Conservation (phyloP, 2,888 invertebrate genomes). For the Hyposoter didymator region DNA sequence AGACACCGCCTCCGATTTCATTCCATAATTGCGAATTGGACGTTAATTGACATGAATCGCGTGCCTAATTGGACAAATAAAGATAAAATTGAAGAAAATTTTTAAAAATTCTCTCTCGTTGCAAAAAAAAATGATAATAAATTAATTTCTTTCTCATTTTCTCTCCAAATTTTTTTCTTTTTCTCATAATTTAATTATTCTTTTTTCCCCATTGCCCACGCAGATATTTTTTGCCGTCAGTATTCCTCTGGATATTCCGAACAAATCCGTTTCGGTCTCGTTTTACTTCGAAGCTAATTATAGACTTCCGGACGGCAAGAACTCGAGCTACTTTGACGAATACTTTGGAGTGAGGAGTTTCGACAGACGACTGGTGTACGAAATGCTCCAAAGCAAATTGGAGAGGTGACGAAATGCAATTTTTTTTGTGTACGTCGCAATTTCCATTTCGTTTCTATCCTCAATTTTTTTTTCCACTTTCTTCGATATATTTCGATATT, state of each 20-base stretch:
- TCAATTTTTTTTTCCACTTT: not conserved
- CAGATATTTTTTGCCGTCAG: slow-evolving; percentile 90
- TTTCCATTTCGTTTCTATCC: slow-evolving; percentile 14
- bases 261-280: slow-evolving; percentile 89
- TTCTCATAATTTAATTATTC: not conserved
- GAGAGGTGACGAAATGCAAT: slow-evolving; percentile 83
- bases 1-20: slow-evolving; percentile 27
- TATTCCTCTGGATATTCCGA: slow-evolving; percentile 89
- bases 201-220: slow-evolving; percentile 71
- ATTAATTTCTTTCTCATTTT: not conserved
- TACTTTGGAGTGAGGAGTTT: slow-evolving; percentile 83
- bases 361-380: slow-evolving; percentile 86
- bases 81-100: not conserved
- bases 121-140: not conserved
- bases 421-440: not conserved
- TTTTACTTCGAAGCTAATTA: slow-evolving; percentile 92
- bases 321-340: slow-evolving; percentile 73
- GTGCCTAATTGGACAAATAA: not conserved
- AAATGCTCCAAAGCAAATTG: slow-evolving; percentile 85
- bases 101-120: not conserved
- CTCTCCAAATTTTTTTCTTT: slow-evolving; percentile 2
- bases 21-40: slow-evolving; percentile 38
- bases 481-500: slow-evolving; percentile 62
- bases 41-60: slow-evolving; percentile 20
- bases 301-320: slow-evolving; percentile 86